Percentiles rank a stretch among this genome's conserved stretches.
These are phyloP conservation scores for Orchesella flavescens DNA, from an alignment of 2,888 invertebrate genomes.

Conservation along the genomic window DNA sequence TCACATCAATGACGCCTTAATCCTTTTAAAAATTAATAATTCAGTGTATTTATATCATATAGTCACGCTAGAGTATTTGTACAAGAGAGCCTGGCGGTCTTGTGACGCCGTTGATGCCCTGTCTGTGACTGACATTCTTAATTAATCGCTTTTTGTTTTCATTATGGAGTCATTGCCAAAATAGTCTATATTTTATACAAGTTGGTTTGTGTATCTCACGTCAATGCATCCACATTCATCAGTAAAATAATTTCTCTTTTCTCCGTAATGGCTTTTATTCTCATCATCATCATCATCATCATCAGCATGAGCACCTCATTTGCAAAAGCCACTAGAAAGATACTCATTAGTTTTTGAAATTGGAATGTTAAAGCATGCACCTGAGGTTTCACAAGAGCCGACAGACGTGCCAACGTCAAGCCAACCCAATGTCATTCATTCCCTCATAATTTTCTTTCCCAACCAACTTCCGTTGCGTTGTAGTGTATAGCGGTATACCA, in stretches of 20 bases:
- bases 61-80: too few relatives aligned
- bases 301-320: conserved; percentile 6
- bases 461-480: neutral
- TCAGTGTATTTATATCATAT: too few relatives aligned
- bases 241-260: neutral
- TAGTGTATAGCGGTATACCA: too few relatives aligned
- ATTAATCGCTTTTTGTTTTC: conserved; percentile 25
- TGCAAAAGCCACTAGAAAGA: conserved; percentile 2
- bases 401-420: too few relatives aligned
- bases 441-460: neutral
- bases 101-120: neutral
- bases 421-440: too few relatives aligned
- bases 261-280: neutral
- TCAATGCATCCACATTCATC: neutral
- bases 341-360: too few relatives aligned
- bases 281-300: neutral
- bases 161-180: neutral
- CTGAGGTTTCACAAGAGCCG: too few relatives aligned
- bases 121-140: conserved; percentile 35
- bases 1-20: too few relatives aligned
- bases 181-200: neutral
- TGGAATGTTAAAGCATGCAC: too few relatives aligned
- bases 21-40: too few relatives aligned
- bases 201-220: neutral
- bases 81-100: too few relatives aligned